Percentiles rank a stretch among this genome's conserved stretches.
Evolutionary conservation across 2,797 vertebrate species (phyloP).

Genomic region (Cryptoprocta ferox): DNA sequence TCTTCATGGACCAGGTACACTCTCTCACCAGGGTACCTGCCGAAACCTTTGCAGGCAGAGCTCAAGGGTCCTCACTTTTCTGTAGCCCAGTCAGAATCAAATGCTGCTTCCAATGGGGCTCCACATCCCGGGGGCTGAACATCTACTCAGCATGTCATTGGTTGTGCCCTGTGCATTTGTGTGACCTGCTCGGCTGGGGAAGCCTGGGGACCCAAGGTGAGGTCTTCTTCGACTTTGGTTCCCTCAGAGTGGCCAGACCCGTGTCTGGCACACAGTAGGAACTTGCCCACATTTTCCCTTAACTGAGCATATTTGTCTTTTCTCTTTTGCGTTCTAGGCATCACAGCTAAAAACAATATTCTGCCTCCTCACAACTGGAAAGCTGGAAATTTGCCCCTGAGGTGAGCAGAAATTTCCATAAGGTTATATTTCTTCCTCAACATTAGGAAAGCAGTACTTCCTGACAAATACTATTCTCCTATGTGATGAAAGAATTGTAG

Average conservation of each 20-base stretch:
- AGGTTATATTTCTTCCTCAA: not conserved
- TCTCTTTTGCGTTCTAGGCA: not conserved
- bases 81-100: fast-evolving
- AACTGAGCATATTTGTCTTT: not conserved
- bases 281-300: not conserved
- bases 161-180: not conserved
- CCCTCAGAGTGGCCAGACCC: not conserved
- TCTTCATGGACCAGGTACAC: no score
- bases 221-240: not conserved
- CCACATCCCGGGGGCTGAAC: fast-evolving
- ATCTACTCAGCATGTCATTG: not conserved
- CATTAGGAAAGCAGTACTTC: conserved; percentile 40
- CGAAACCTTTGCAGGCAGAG: not conserved
- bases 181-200: not conserved
- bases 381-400: conserved; percentile 44
- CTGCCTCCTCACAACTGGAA: conserved; percentile 8
- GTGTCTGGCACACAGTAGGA: not conserved
- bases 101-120: not conserved
- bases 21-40: not conserved
- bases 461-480: conserved; percentile 47
- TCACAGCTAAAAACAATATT: conserved; percentile 31
- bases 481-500: conserved; percentile 22
- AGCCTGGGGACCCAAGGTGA: not conserved
- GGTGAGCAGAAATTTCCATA: conserved; percentile 59
- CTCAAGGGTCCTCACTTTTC: not conserved